Evolutionary conservation across 2,113 vertebrate genomes (phyloP).

Genomic region (Sus scrofa): T2T-Sscrofa CM000813.6:125283501-125284000

Average conservation of each 20-base stretch:
- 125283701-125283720: background rate
- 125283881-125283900: background rate
- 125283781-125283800: background rate
- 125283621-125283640: too few relatives aligned
- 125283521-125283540: background rate
- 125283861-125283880: background rate
- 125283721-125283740: background rate
- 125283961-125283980: background rate
- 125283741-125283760: background rate
- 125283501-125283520: background rate
- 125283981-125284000: background rate
- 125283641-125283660: background rate
- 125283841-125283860: background rate
- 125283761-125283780: constrained; percentile 23
- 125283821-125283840: background rate
- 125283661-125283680: background rate
- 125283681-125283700: background rate
- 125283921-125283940: background rate
- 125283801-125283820: background rate
- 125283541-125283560: background rate
- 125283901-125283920: constrained; percentile 22
- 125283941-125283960: background rate
- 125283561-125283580: background rate
- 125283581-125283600: accelerated
- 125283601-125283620: accelerated